Evolutionary conservation across 2,113 vertebrate genomes (phyloP).

Genomic region (Marmota monax): DNA sequence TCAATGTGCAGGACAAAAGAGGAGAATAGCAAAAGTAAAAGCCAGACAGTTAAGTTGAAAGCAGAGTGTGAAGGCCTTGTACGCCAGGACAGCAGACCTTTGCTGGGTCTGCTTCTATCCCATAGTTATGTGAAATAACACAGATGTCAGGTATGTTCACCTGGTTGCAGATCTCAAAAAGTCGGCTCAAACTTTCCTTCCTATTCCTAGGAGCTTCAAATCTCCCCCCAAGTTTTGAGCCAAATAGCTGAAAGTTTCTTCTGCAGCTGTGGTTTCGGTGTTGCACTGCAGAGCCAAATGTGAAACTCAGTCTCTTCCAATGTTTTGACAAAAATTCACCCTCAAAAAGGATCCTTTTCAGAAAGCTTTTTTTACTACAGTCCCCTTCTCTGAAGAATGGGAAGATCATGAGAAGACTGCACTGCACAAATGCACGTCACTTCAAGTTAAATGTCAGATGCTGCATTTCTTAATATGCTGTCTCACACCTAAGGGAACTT

Average conservation of each 20-base stretch:
- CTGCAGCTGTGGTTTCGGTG: neutral
- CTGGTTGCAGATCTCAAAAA: neutral
- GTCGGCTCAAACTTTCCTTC: neutral
- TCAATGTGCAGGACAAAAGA: neutral
- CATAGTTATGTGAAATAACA: neutral
- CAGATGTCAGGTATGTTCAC: neutral
- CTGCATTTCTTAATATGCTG: neutral
- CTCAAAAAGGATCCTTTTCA: neutral
- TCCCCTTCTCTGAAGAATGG: neutral
- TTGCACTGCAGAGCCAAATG: neutral
- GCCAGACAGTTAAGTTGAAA: neutral
- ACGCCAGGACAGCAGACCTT: neutral
- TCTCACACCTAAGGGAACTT: neutral
- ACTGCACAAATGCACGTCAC: neutral
- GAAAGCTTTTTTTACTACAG: neutral
- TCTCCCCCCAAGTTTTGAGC: neutral
- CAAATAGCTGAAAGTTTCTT: neutral
- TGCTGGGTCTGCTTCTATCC: conserved; percentile 16
- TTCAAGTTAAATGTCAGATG: neutral
- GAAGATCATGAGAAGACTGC: neutral
- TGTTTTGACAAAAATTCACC: neutral
- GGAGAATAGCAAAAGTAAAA: neutral
- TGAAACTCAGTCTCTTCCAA: neutral
- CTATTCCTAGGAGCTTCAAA: neutral
- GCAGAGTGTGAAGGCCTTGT: neutral